Evolutionary conservation across 2,797 vertebrate species (phyloP), one percentile per base, ranked within the genome.

Genomic region (Arrhamphus sclerolepis): DNA sequence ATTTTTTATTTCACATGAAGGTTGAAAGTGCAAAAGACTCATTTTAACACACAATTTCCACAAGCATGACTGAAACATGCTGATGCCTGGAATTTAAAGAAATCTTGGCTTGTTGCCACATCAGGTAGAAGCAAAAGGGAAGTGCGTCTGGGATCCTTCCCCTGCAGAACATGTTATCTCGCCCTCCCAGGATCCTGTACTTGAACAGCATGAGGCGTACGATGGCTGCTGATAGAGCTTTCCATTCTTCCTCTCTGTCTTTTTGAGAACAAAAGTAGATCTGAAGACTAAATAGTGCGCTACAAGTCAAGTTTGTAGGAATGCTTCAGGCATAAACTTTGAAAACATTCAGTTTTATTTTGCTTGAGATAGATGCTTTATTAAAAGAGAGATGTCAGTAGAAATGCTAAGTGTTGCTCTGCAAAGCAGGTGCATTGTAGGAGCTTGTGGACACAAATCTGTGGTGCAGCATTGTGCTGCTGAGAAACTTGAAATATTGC

Each of bases 161-260:
- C 77, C 66, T 68, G 61, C 24, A 48, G 55, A 44, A 72, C 39
- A 5, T 26, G 71, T 77, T 84, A 78, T 81, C 87, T 88, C 61
- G 7, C 59, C 74, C 75, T 82, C 81, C 79, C 82, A 87, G 85
- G 80, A 91, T 91, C 87, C 85, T 91, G 88, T 89, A 47, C 83
- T 78, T 50, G 66, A 83, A 83, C 66, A 71, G 70, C 41, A 17
- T 46, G 73, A 67, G 71, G 63, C 70, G 75, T 41, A 44, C 78
- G 72, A 75, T 81, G 81, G 19, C 48, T 87, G 70, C 80, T 64
- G 75, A 90, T 81, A 86, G 0, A 53, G 66, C 58, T 26, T 51
- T 56, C 31, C 50, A 9, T 31, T 18, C 44, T 54, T 29, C 24
- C 8, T 44, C 31, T 41, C 42, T 38, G 17, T 46, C 50, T 53